phyloP scores from a whole-genome alignment of 2,113 vertebrate genomes.

The Paradoxurus hermaphroditus region DNA sequence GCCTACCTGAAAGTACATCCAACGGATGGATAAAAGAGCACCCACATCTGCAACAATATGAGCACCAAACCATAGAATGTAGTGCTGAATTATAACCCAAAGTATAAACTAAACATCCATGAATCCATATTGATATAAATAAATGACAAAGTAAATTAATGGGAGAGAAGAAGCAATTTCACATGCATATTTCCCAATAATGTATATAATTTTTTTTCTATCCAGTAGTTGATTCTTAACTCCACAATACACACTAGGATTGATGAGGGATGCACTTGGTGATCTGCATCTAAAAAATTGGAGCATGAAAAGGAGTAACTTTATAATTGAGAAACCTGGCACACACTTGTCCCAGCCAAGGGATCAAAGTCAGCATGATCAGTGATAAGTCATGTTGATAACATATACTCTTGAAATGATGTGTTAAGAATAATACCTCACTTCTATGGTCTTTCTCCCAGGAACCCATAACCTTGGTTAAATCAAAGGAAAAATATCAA shows the following conservation, averaged over 20 bases:
- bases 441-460: not conserved
- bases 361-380: not conserved
- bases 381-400: not conserved
- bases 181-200: not conserved
- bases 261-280: not conserved
- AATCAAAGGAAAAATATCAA: not conserved
- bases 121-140: not conserved
- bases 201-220: not conserved
- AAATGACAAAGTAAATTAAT: not conserved
- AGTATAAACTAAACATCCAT: not conserved
- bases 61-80: not conserved
- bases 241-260: fast-evolving
- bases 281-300: not conserved
- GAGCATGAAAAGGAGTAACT: not conserved
- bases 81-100: not conserved
- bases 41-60: not conserved
- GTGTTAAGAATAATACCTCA: not conserved
- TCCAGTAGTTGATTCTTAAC: not conserved
- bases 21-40: no score
- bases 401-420: not conserved
- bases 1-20: not conserved
- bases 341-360: not conserved
- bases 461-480: not conserved
- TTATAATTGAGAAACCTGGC: not conserved
- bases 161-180: not conserved